Conservation (phyloP, 2,113 vertebrate genomes). For the Azemiops feae region DNA sequence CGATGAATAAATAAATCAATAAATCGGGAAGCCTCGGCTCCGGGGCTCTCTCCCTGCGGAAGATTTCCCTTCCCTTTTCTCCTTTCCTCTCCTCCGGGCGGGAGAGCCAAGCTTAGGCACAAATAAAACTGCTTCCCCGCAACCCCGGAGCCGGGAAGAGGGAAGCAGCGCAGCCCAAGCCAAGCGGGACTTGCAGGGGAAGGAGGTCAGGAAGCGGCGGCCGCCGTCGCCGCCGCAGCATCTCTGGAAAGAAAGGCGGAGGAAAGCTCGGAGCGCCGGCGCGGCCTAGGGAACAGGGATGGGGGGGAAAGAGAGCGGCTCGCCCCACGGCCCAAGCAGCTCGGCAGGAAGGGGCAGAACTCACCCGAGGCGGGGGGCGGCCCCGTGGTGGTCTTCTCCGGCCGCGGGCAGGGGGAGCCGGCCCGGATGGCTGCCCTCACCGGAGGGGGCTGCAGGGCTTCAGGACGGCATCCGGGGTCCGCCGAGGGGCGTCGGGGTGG, state of each 20-base stretch:
- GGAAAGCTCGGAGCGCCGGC: not conserved
- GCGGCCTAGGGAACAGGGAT: not conserved
- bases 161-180: not conserved
- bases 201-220: slow-evolving; percentile 1
- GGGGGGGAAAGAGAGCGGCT: not conserved
- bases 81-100: not conserved
- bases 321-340: not conserved
- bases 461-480: too few relatives aligned
- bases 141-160: not conserved
- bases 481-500: not conserved
- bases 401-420: not conserved
- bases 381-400: not conserved
- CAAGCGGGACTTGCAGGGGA: not conserved
- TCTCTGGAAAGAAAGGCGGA: not conserved
- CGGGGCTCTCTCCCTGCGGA: not conserved
- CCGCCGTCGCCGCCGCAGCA: not conserved
- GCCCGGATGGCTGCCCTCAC: not conserved
- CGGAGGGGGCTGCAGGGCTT: not conserved
- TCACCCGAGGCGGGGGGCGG: not conserved
- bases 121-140: not conserved
- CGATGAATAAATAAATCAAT: not conserved
- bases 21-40: not conserved
- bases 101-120: not conserved
- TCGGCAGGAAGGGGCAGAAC: not conserved
- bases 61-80: not conserved